Base-by-base conservation (phyloP, 1,140 invertebrate species). In the Pseudomyrmex cubaensis region DNA sequence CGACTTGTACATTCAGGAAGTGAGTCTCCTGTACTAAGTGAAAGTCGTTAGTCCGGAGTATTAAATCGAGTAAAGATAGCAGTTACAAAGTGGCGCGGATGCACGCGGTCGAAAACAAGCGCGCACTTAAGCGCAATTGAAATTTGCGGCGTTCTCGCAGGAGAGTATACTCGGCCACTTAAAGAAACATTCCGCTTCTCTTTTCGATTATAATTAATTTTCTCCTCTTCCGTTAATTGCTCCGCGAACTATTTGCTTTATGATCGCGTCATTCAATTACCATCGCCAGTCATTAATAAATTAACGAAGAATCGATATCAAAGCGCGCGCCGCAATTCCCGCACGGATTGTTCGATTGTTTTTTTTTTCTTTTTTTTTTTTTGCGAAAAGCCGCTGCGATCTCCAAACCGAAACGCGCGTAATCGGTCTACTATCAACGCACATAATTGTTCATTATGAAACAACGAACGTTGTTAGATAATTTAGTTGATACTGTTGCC, bases 11-110 rank as follows among this genome's bases (percentile, higher is more conserved):
- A 61, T 89, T 86, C 88, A 90, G 89, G 88, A 90, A 90, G 85
- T 64, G 70, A 85, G 63, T 83, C 73, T 48, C 56, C 48, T 35
- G 12, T 3, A 63, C 52, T 64, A 84, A 90, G 89, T 90, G 89
- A 90, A 90, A 90, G 89, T 90, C 83, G 89, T 90, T 87, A 77
- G 72, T 57, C 63, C 66, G 25, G 52, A 61, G 69, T 48, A 62
- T 69, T 74, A 70, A 84, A 73, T 59, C 54, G 50, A 61, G 78
- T 57, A 46, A 69, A 75, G 74, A 75, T 54, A 15, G 44, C 44
- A 10, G 13, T 22, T 50, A 50, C 44, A 17, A 46, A 9, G 35
- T n/a, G 44, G 25, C 15, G 10, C 12, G 54, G 67, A 35, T 54
- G 70, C 44, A 46, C 77, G 50, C 17, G n/a, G 25, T 61, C 8